Percentiles rank a stretch among this genome's conserved stretches.
phyloP scores from a whole-genome alignment of 1,140 invertebrate species.

The Thalassaphorura encarpata region DNA sequence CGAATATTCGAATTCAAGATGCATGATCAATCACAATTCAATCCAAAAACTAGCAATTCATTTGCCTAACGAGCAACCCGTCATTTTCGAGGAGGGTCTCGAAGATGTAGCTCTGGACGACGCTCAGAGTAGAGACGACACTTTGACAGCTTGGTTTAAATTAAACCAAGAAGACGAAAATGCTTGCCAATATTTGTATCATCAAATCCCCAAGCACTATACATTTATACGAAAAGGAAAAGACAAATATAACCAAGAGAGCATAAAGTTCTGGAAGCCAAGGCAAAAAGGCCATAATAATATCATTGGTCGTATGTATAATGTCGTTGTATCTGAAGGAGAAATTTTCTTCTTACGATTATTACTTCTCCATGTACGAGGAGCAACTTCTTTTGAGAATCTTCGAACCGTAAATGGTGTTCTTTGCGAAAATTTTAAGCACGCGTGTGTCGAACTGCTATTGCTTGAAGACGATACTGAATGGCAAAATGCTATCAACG shows the following conservation, averaged over 20 bases:
- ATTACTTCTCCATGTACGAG: slow-evolving; percentile 15
- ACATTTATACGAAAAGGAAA: slow-evolving; percentile 6
- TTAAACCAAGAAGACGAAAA: slow-evolving; percentile 5
- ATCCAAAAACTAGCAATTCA: slow-evolving; percentile 41
- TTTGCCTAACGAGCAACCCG: slow-evolving; percentile 40
- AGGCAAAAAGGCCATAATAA: background rate
- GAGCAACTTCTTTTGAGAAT: slow-evolving; percentile 23
- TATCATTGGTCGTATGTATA: slow-evolving; percentile 2
- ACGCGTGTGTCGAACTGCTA: slow-evolving; percentile 10
- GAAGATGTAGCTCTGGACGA: slow-evolving; percentile 17
- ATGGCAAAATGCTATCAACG: background rate
- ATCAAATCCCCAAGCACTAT: slow-evolving; percentile 26
- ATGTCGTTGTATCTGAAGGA: background rate
- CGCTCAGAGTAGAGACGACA: slow-evolving; percentile 15
- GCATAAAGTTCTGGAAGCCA: too few relatives aligned
- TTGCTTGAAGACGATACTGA: slow-evolving; percentile 1
- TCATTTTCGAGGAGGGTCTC: slow-evolving; percentile 24
- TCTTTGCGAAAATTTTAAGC: slow-evolving; percentile 17
- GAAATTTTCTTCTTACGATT: slow-evolving; percentile 16
- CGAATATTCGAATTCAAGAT: slow-evolving; percentile 31
- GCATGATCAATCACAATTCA: slow-evolving; percentile 28
- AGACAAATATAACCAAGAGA: too few relatives aligned
- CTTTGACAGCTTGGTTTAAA: slow-evolving; percentile 26
- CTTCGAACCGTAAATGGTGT: slow-evolving; percentile 16
- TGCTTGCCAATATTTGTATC: slow-evolving; percentile 10